Conservation (phyloP, 2,797 vertebrate genomes). For the Gadopsis bispinosus region DNA sequence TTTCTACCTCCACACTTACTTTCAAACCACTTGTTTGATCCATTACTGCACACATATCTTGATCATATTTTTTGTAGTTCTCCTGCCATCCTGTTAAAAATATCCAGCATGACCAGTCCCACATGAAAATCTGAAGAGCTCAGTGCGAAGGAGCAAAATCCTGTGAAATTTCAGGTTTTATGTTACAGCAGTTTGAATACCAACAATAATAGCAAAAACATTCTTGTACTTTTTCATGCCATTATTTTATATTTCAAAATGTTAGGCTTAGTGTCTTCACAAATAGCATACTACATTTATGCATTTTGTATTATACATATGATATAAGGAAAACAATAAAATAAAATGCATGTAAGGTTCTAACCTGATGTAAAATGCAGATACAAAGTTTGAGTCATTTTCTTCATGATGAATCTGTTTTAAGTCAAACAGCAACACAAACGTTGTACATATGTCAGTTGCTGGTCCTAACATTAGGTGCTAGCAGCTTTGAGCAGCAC, state of each 20-base stretch:
- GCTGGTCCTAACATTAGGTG: not conserved
- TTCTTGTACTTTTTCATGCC: not conserved
- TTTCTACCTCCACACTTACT: slow-evolving; percentile 49
- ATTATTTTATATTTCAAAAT: not conserved
- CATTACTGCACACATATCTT: slow-evolving; percentile 70
- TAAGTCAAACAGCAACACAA: slow-evolving; percentile 10
- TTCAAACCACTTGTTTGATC: slow-evolving; percentile 71
- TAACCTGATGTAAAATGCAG: slow-evolving; percentile 75
- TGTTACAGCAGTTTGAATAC: slow-evolving; percentile 18
- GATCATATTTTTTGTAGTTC: slow-evolving; percentile 14
- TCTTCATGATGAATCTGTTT: slow-evolving; percentile 31
- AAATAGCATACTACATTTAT: not conserved
- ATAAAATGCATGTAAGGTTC: slow-evolving; percentile 22
- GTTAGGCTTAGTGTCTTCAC: not conserved
- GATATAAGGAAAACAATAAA: slow-evolving; percentile 4
- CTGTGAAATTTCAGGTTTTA: slow-evolving; percentile 57
- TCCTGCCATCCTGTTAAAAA: slow-evolving; percentile 70
- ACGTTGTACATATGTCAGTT: not conserved
- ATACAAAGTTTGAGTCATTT: slow-evolving; percentile 28
- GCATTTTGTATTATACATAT: not conserved
- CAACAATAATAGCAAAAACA: slow-evolving; percentile 6
- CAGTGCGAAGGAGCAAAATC: slow-evolving; percentile 38
- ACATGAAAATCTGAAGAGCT: slow-evolving; percentile 69
- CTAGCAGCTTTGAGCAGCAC: slow-evolving; percentile 14
- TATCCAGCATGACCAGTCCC: slow-evolving; percentile 75